Evolutionary conservation across 1,140 invertebrate species (phyloP), one percentile per base, ranked within the genome.

Genomic region (Bicyclus anynana): DNA sequence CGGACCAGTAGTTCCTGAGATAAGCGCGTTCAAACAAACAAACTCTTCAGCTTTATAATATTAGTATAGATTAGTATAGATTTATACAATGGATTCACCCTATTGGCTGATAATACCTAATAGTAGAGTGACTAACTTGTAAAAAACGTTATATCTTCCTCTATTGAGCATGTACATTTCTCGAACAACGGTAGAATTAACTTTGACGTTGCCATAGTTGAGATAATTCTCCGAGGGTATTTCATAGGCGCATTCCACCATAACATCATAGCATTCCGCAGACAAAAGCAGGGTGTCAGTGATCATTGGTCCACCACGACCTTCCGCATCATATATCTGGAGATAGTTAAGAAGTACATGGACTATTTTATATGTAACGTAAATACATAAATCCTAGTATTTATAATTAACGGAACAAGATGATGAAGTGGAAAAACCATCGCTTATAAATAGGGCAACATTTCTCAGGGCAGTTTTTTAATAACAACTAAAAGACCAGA

Each of bases 241-340:
- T 16, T 84, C 82, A 47, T 80, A 80, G 6, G 80, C 77, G 58
- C 77, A 87, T 52, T 88, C 82, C 0, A 88, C 77, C 74, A 80
- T 81, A 6, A 88, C 85, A 49, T 88, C 85, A 20, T 88, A 88
- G 27, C 85, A 88, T 65, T 88, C 85, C 1, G 82, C 85, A 2
- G 77, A 87, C 9, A 88, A 65, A 23, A 52, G 62, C 18, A 88
- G 26, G 5, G 65, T 70, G 18, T 85, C 82, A 5, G 69, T 69
- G 27, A 87, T 17, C 76, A 88, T 83, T 26, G 85, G 82, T 0
- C 79, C 67, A 5, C 85, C 85, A 1, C 85, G 73, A 5, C 84
- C 82, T 50, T 78, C 58, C 10, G 65, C 68, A 37, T 88, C 83
- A 42, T 80, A 88, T 58, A 88, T 85, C 85, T 88, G 37, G 17